Percentiles rank a stretch among this genome's conserved stretches.
Evolutionary conservation across 2,888 invertebrate species (phyloP).

Genomic region (Cryptus armator): DNA sequence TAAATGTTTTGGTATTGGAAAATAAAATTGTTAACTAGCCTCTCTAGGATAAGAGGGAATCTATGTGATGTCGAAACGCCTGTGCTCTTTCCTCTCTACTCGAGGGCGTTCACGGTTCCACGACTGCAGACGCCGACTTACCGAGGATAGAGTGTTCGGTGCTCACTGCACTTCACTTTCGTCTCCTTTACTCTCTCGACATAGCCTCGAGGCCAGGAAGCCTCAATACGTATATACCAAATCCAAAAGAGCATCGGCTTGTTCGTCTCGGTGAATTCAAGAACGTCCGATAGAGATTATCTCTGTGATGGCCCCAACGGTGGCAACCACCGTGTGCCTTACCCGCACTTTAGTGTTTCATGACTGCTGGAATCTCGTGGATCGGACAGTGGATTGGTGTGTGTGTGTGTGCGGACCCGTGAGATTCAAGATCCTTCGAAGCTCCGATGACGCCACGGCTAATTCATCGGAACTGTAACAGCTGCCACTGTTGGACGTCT

Average conservation of each 20-base stretch:
- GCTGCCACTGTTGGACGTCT: conserved; percentile 1
- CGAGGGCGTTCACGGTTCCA: conserved; percentile 29
- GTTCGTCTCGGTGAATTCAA: conserved; percentile 59
- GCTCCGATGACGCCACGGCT: background rate
- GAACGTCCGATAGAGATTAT: conserved; percentile 61
- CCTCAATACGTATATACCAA: conserved; percentile 14
- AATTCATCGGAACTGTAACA: conserved; percentile 42
- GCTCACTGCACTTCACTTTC: conserved; percentile 37
- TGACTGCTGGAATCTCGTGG: conserved; percentile 26
- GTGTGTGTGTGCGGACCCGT: background rate
- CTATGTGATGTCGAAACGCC: conserved; percentile 1
- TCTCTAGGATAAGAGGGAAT: background rate
- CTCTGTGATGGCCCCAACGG: conserved; percentile 52
- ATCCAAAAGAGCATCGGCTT: conserved; percentile 32
- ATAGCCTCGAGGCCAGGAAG: background rate
- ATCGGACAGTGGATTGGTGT: conserved; percentile 10
- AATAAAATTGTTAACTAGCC: background rate
- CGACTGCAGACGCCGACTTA: conserved; percentile 7
- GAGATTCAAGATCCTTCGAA: background rate
- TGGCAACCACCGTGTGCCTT: conserved; percentile 20
- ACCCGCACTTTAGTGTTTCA: conserved; percentile 50
- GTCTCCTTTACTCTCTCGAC: conserved; percentile 3
- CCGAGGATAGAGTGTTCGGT: conserved; percentile 6
- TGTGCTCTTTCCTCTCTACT: conserved; percentile 25
- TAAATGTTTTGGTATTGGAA: background rate